Conservation (phyloP, 2,113 vertebrate genomes). For the Triplophysa siluroides region DNA sequence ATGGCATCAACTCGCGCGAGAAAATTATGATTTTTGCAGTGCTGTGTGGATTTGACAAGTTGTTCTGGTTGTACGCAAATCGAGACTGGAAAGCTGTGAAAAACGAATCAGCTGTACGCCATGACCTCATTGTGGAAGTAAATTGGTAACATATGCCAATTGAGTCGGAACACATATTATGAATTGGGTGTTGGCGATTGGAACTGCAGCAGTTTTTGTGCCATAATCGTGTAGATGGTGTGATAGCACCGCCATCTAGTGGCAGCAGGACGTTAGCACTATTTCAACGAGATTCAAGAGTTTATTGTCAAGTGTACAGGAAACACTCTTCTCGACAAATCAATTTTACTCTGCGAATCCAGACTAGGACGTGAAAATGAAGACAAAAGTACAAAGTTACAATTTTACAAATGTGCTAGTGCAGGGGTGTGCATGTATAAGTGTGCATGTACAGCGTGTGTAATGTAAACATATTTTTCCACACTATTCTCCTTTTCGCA, state of each 20-base stretch:
- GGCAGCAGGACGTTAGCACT: not conserved
- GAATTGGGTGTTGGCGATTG: not conserved
- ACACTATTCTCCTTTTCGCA: not conserved
- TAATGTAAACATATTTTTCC: not conserved
- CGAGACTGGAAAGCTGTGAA: conserved; percentile 52
- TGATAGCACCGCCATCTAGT: conserved; percentile 46
- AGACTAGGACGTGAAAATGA: no score
- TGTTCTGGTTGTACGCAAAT: conserved; percentile 32
- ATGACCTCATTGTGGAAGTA: conserved; percentile 58
- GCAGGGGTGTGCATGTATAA: no score
- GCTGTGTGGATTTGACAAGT: not conserved
- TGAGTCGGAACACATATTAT: conserved; percentile 36
- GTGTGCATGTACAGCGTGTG: no score
- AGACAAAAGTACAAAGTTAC: no score
- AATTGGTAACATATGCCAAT: conserved; percentile 69
- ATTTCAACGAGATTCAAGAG: no score
- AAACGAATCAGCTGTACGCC: conserved; percentile 54
- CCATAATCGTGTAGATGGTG: not conserved
- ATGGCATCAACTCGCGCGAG: not conserved
- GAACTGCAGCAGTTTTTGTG: not conserved
- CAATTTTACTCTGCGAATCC: no score
- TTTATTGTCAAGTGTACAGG: no score
- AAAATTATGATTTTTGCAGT: not conserved
- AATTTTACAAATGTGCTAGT: no score
- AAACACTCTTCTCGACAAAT: no score